Conservation (phyloP, 2,113 vertebrate species). For the Anser brachyrhynchus region DNA sequence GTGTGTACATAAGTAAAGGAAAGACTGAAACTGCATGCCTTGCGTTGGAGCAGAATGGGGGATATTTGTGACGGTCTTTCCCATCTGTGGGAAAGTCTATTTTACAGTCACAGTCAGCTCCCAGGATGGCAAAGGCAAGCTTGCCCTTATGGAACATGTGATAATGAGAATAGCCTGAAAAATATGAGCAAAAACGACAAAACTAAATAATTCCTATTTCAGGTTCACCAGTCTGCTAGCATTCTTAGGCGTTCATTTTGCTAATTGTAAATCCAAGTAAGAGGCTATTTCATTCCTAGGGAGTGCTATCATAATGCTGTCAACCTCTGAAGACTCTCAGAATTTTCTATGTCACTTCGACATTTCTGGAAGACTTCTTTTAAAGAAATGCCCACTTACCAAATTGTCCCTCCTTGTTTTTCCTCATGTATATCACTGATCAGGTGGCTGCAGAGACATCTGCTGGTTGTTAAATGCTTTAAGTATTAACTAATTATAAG, state of each 20-base stretch:
- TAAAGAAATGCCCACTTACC: background rate
- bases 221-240: background rate
- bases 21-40: background rate
- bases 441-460: constrained; percentile 40
- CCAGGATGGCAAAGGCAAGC: background rate
- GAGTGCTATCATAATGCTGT: background rate
- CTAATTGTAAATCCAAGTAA: background rate
- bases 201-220: background rate
- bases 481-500: background rate
- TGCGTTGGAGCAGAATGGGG: background rate
- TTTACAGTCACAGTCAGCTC: background rate
- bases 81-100: background rate
- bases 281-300: background rate
- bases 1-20: background rate
- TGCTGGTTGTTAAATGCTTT: constrained; percentile 23
- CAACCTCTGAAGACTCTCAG: background rate
- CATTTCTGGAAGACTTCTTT: background rate
- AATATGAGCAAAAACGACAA: background rate
- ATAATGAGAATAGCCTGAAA: background rate
- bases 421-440: background rate
- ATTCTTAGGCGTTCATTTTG: background rate
- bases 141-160: background rate
- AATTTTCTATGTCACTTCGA: background rate
- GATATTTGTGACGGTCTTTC: background rate
- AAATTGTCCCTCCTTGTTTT: background rate